Evolutionary conservation across 2,113 vertebrate species (phyloP).

Genomic region (Vulpes vulpes): DNA sequence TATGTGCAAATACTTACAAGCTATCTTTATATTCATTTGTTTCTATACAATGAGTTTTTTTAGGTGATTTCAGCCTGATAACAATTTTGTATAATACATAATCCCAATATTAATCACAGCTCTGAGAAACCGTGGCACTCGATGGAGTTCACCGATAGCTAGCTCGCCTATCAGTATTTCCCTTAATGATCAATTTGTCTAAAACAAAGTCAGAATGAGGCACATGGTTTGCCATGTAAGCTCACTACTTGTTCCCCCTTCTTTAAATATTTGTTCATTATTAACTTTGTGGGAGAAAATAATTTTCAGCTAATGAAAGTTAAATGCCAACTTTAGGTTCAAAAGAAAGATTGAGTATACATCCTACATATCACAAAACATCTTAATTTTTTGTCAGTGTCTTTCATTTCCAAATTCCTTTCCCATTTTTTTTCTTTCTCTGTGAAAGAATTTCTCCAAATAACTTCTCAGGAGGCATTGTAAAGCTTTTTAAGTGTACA

Average conservation of each 20-base stretch:
- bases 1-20: slow-evolving; percentile 40
- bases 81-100: not conserved
- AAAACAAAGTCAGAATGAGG: not conserved
- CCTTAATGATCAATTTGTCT: not conserved
- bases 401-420: not conserved
- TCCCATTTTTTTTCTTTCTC: not conserved
- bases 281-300: not conserved
- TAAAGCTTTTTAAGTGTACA: not conserved
- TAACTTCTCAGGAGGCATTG: not conserved
- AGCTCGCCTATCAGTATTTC: not conserved
- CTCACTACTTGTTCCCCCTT: not conserved
- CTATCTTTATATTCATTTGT: not conserved
- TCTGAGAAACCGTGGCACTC: not conserved
- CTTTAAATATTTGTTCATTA: slow-evolving; percentile 19
- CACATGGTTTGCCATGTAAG: not conserved
- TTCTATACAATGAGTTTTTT: not conserved
- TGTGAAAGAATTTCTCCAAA: not conserved
- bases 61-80: not conserved
- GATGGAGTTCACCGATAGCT: not conserved
- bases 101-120: not conserved
- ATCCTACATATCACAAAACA: not conserved
- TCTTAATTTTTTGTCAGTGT: not conserved
- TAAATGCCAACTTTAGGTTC: not conserved
- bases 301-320: not conserved
- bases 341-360: not conserved